Evolutionary conservation across 2,797 vertebrate genomes (phyloP).

Genomic region (Hyperoplus lanceolatus): DNA sequence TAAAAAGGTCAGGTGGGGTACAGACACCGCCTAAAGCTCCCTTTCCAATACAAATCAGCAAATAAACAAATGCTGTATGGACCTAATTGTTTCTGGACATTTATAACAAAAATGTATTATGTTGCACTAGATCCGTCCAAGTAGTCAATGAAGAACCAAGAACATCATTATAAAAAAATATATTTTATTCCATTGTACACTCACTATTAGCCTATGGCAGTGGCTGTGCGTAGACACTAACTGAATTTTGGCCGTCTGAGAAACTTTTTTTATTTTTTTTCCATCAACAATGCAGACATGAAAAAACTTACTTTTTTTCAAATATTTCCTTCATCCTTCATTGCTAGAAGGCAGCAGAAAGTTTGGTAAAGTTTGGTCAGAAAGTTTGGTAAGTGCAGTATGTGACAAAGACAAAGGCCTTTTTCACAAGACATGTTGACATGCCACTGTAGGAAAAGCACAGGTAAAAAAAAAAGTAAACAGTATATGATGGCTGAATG

Average conservation of each 20-base stretch:
- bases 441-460: not conserved
- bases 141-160: not conserved
- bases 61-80: not conserved
- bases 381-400: not conserved
- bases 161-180: conserved; percentile 16
- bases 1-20: not conserved
- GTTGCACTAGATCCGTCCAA: conserved; percentile 9
- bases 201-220: not conserved
- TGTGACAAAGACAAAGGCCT: not conserved
- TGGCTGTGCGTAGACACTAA: not conserved
- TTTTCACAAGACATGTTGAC: not conserved
- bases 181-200: conserved; percentile 3
- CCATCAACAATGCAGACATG: not conserved
- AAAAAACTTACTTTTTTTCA: not conserved
- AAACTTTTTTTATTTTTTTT: not conserved
- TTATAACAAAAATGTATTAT: conserved; percentile 8
- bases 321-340: not conserved
- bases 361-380: not conserved
- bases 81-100: conserved; percentile 2
- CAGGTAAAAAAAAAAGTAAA: not conserved
- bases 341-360: not conserved
- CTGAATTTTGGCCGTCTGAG: conserved; percentile 1
- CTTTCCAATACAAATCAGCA: conserved; percentile 16
- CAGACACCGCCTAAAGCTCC: conserved; percentile 27
- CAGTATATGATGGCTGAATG: not conserved